Conservation (phyloP, 2,888 invertebrate genomes). For the Andrena praecox region DNA sequence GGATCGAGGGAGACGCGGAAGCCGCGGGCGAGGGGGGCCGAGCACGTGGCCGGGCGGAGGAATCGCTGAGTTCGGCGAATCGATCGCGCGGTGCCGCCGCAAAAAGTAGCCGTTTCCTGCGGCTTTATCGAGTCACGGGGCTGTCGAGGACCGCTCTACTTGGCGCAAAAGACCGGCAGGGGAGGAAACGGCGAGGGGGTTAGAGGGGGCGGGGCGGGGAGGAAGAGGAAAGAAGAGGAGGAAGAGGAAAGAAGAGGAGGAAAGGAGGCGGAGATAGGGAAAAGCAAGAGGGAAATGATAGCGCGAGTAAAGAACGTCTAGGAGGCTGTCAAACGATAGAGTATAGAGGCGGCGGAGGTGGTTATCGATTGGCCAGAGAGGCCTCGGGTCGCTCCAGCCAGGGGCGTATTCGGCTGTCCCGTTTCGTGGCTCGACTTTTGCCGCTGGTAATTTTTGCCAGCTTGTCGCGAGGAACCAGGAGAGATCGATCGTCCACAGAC, state of each 20-base stretch:
- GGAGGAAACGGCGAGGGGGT: background rate
- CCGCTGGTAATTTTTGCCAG: slow-evolving; percentile 69
- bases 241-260: background rate
- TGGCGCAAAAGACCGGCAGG: background rate
- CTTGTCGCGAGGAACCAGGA: slow-evolving; percentile 59
- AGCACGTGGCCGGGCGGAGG: slow-evolving; percentile 7
- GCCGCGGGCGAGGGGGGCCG: background rate
- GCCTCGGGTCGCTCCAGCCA: slow-evolving; percentile 65
- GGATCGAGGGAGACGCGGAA: background rate
- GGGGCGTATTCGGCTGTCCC: slow-evolving; percentile 70
- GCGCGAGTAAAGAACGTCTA: slow-evolving; percentile 55
- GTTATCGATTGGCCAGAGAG: slow-evolving; percentile 69
- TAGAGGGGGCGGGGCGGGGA: background rate
- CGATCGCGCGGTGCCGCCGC: background rate
- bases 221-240: background rate
- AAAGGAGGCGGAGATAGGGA: slow-evolving; percentile 19
- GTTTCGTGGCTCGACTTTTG: slow-evolving; percentile 64
- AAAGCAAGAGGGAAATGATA: slow-evolving; percentile 25
- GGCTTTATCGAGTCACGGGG: background rate
- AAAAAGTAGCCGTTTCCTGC: background rate
- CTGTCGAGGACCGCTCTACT: background rate
- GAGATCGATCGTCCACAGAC: slow-evolving; percentile 64
- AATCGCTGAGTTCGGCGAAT: background rate
- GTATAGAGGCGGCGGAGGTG: slow-evolving; percentile 39
- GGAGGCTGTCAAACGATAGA: slow-evolving; percentile 68